Evolutionary conservation across 2,888 invertebrate genomes (phyloP).

Genomic region (Caenorhabditis drosophilae): DNA sequence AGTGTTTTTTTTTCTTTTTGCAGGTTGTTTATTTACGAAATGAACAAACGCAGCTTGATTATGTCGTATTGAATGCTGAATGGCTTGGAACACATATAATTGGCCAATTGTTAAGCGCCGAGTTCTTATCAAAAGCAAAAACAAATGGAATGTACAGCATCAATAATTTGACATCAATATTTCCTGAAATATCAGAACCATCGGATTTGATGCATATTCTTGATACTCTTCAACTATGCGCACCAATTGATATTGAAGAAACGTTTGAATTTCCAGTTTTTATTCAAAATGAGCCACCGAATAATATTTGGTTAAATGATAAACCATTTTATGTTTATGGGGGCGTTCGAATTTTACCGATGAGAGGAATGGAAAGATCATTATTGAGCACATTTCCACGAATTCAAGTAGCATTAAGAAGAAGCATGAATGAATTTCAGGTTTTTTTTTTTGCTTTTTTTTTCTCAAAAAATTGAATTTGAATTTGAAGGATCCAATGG

Average conservation of each 20-base stretch:
- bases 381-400: conserved; percentile 78
- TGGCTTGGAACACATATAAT: conserved; percentile 78
- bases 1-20: conserved; percentile 7
- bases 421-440: conserved; percentile 73
- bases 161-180: conserved; percentile 79
- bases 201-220: conserved; percentile 77
- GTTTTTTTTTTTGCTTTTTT: conserved; percentile 14
- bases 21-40: conserved; percentile 76
- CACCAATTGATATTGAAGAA: conserved; percentile 64
- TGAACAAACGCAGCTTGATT: conserved; percentile 73
- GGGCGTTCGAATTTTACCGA: conserved; percentile 70
- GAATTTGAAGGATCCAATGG: conserved; percentile 73
- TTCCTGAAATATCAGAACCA: conserved; percentile 77
- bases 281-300: conserved; percentile 67
- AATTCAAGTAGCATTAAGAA: conserved; percentile 75
- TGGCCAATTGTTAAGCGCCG: conserved; percentile 75
- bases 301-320: conserved; percentile 44
- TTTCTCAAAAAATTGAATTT: no score
- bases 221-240: conserved; percentile 76
- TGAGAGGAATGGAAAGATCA: conserved; percentile 74
- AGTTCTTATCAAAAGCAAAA: conserved; percentile 72
- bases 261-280: conserved; percentile 80
- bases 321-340: conserved; percentile 44
- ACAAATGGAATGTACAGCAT: conserved; percentile 78
- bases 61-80: conserved; percentile 76